Evolutionary conservation across 1,140 invertebrate genomes (phyloP).

Genomic region (Lucilia cuprina): DNA sequence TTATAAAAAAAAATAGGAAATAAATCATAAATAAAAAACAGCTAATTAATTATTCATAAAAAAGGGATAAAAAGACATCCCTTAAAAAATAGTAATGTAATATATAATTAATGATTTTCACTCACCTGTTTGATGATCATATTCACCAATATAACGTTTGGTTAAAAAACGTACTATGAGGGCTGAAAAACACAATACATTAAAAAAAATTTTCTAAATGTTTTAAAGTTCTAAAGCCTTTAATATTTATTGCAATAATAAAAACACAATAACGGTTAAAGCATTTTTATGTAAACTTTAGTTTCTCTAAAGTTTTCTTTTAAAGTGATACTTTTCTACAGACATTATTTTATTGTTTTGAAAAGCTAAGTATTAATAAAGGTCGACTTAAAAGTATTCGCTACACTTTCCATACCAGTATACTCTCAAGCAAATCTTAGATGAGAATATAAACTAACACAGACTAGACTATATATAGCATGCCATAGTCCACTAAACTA

Average conservation of each 20-base stretch:
- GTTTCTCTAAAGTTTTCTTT: neutral
- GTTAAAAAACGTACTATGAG: conserved; percentile 89
- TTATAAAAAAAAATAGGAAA: neutral
- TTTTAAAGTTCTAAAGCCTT: too few species aligned
- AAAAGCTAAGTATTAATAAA: too few species aligned
- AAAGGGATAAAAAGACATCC: neutral
- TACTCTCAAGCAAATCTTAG: too few species aligned
- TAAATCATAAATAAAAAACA: neutral
- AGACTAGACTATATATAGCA: too few species aligned
- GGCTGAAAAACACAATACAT: conserved; percentile 70
- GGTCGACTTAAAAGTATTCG: neutral
- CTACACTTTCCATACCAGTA: too few species aligned
- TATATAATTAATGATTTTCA: neutral
- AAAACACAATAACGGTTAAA: too few species aligned
- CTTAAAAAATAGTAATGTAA: neutral
- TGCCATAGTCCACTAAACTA: too few species aligned
- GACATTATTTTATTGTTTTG: neutral
- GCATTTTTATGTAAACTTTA: neutral
- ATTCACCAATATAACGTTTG: conserved; percentile 90
- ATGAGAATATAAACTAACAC: too few species aligned
- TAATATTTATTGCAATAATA: too few species aligned
- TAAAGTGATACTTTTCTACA: neutral
- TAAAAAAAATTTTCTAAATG: neutral
- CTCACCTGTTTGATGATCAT: conserved; percentile 89
- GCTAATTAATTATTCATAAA: neutral